These are phyloP conservation scores for Nymphicus hollandicus DNA, from an alignment of 2,113 vertebrate genomes.

Conservation along the genomic window DNA sequence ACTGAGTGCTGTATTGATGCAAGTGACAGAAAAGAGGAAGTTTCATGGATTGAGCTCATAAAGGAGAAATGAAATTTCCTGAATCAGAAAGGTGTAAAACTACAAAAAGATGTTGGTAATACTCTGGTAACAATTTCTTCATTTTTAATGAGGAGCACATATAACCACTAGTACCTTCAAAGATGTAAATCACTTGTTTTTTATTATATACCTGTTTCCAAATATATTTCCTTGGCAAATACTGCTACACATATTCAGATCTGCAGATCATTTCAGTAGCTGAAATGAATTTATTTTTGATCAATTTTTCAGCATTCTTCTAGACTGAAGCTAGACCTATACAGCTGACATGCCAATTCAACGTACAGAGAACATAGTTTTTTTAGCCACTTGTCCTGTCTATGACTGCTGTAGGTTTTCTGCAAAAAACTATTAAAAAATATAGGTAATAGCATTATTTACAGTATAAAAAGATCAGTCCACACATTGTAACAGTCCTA, in stretches of 20 bases:
- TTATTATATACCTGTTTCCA: not conserved
- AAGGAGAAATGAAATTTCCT: not conserved
- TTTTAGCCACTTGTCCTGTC: not conserved
- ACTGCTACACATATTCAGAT: not conserved
- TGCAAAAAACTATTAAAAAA: not conserved
- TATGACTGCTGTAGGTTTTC: not conserved
- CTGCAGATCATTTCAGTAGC: not conserved
- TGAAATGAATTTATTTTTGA: not conserved
- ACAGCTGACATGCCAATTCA: not conserved
- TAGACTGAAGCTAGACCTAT: not conserved
- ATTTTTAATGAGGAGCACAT: not conserved
- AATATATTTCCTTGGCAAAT: not conserved
- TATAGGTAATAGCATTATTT: not conserved
- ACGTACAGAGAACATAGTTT: not conserved
- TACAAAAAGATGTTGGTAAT: not conserved
- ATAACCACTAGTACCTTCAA: not conserved
- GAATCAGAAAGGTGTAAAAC: not conserved
- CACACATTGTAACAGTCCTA: not conserved
- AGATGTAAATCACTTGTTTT: not conserved
- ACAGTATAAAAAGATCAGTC: not conserved
- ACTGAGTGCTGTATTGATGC: not conserved
- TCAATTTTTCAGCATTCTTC: not conserved
- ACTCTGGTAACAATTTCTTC: not conserved
- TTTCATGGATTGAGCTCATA: not conserved
- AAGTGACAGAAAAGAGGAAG: not conserved